A percentile compares a stretch with the other conserved stretches of the same genome.
phyloP scores from a whole-genome alignment of 2,797 vertebrate species.

The Coilia nasus region DNA sequence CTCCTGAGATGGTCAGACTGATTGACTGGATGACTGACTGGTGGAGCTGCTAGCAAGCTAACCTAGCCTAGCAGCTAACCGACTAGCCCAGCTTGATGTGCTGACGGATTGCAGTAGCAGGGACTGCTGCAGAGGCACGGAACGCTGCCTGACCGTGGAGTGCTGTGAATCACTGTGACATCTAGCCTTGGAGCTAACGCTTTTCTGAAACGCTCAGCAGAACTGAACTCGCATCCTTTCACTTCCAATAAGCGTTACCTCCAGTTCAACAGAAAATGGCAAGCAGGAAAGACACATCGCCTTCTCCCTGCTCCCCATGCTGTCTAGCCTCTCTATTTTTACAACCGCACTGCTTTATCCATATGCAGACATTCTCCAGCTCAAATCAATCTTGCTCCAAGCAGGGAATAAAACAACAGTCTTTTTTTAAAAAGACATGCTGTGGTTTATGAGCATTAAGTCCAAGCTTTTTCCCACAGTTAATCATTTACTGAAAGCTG shows the following conservation, averaged over 20 bases:
- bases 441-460: neutral
- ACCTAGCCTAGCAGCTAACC: neutral
- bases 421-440: neutral
- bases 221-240: conserved; percentile 10
- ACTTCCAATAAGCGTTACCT: conserved; percentile 3
- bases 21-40: neutral
- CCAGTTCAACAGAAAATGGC: conserved; percentile 12
- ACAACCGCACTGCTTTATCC: neutral
- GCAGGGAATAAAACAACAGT: too few relatives aligned
- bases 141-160: neutral
- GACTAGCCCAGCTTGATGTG: neutral
- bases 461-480: neutral
- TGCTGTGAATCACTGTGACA: conserved; percentile 7
- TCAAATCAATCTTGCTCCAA: neutral
- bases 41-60: conserved; percentile 18
- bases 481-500: neutral
- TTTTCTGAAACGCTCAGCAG: conserved; percentile 22
- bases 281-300: conserved; percentile 11
- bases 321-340: neutral
- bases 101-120: neutral
- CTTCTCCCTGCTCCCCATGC: neutral
- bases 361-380: neutral
- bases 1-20: neutral
- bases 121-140: neutral
- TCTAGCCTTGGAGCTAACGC: conserved; percentile 5